phyloP scores from a whole-genome alignment of 2,113 vertebrate genomes.

The Aldabrachelys gigantea region DNA sequence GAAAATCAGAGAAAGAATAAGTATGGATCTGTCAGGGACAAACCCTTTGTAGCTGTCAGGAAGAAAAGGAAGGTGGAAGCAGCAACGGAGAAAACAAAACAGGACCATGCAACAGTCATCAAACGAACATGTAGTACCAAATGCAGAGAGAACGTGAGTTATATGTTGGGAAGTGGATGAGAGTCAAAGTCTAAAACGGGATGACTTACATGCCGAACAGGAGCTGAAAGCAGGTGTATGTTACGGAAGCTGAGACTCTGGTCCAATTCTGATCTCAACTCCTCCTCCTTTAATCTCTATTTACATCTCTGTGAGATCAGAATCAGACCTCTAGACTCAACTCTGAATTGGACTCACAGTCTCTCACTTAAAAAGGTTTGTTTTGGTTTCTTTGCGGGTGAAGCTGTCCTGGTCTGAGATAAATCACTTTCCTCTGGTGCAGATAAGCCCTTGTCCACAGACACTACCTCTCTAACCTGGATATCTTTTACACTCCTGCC shows the following conservation, averaged over 20 bases:
- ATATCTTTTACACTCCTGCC: background rate
- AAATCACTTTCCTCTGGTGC: background rate
- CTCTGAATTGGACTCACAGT: background rate
- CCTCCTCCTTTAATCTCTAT: background rate
- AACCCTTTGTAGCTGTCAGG: background rate
- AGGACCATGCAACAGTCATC: background rate
- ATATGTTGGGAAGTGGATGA: background rate
- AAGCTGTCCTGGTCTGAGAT: background rate
- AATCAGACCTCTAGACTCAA: background rate
- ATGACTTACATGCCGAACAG: background rate
- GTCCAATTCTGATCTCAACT: background rate
- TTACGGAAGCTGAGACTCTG: background rate
- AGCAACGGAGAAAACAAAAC: background rate
- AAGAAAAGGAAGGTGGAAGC: background rate
- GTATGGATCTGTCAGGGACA: slow-evolving; percentile 19
- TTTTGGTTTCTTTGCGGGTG: background rate
- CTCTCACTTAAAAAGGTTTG: background rate
- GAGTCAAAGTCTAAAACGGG: background rate
- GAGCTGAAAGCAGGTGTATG: background rate
- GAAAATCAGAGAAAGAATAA: slow-evolving; percentile 38
- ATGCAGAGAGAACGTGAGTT: background rate
- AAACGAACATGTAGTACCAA: background rate
- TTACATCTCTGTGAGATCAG: background rate
- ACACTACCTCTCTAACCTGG: background rate
- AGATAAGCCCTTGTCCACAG: background rate